Evolutionary conservation across 2,797 vertebrate genomes (phyloP), one percentile per base, ranked within the genome.

Genomic region (Poeciliopsis turneri): DNA sequence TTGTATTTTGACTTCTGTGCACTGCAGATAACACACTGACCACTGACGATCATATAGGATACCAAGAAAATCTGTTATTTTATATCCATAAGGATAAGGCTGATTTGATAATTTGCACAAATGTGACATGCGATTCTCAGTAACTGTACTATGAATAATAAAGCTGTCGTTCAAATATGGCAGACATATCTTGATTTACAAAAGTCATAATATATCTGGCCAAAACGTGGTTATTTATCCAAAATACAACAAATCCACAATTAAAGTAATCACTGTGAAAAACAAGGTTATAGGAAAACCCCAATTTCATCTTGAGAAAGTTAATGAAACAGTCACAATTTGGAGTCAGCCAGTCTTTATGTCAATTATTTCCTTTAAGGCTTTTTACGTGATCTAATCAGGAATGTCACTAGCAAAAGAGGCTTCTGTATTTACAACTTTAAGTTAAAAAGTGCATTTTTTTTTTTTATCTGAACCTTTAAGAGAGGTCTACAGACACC

Each of bases 401-500:
- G 11, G 41, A 23, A 12, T n/a, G 41, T 6, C 64, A 68, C 20
- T 20, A 20, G 11, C 30, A 25, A 41, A 2, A 41, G 8, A 64
- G 64, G 11, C 20, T 41, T 41, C 20, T 41, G 33, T 68, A 25
- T 68, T 68, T 68, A 10, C 12, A 41, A 39, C 36, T 41, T 41
- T 68, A 11, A 41, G 25, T 45, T 69, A 69, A 69, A 69, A 69
- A n/a, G 66, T 69, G 11, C 9, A 25, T 10, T 68, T 51, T 23
- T 69, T 36, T 20, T 43, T 45, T 70, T 70, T 16, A 46, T 46
- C 25, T 45, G 41, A 28, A 70, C 43, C 41, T 46, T 30, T 28
- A 28, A 68, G 64, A 23, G 36, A n/a, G 68, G 41, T n/a, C 5
- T 16, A 70, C 25, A 28, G 25, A 70, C 41, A 59, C 74, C 90